Evolutionary conservation across 2,113 vertebrate genomes (phyloP), one percentile per base, ranked within the genome.

Genomic region (Microcebus murinus): DNA sequence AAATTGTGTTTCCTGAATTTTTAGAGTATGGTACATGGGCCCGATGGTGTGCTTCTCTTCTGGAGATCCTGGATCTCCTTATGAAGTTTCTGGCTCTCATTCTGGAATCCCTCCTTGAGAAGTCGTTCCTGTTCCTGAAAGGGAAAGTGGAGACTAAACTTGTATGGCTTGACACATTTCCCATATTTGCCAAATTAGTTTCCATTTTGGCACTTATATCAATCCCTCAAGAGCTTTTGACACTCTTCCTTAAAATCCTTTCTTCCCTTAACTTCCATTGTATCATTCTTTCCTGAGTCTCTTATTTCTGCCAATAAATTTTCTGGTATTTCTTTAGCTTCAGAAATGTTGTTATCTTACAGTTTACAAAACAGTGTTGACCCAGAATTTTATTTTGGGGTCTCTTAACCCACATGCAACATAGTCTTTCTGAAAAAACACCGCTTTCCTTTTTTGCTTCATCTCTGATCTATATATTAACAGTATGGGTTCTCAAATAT

Each of bases 1-100:
- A 65, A 45, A 39, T 39, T 63, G 1, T 20, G 4, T 39, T 68
- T 6, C 18, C 45, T 48, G 15, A 14, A n/a, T 73, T 52, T 50
- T 79, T 88, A 91, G 31, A 88, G 55, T 42, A 88, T 73, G 68
- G 1, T 70, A 70, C 68, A 87, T 1, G 1, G 10, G 6, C 10
- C 18, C 1, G 2, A 1, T 10, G 48, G 2, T 0, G 0, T 0
- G 2, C 0, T 0, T 39, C 1, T 15, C 6, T 0, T 63, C 5
- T 0, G 0, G 4, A 73, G 13, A 8, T 20, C 8, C 8, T 5
- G 0, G 0, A 86, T 52, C 23, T 82, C 73, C 1, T 61, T 1
- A 4, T 1, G 12, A 67, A 90, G 34, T 76, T 20, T 52, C 48
- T 1, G 42, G 65, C 57, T 93, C 9, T 94, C 52, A 0, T 29